Base-by-base conservation (phyloP, 92 coral and sea anemone species). In the Umimayanthus kanabou region DNA sequence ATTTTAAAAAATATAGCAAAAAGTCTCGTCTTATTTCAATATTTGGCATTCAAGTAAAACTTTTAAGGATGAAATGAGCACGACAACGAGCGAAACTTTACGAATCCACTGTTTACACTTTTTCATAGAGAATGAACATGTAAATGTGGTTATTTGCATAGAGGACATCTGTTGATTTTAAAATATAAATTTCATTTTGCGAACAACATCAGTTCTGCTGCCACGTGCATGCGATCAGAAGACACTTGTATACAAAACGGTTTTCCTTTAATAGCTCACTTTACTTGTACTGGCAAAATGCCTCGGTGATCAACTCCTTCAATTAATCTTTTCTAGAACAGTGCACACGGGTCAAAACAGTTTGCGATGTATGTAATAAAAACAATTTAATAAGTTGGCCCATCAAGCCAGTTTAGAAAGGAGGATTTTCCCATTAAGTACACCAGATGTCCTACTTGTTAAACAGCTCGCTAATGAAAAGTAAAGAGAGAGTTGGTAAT, bases 371-470 rank as follows among this genome's bases (percentile, higher is more conserved):
- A 61, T 61, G 69, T 22, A 25, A 61, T 80, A 25, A 80, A 79
- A 80, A 57, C 22, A 30, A 28, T n/a, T 58, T 53, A 30, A 80
- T 53, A 33, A 39, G 18, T 30, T 55, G 22, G 11, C 25, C 57
- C 57, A 80, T 80, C 33, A 57, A 79, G 55, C 69, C 11, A 39
- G 58, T 80, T 80, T 57, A 25, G 16, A 23, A 45, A 78, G 20
- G 11, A 49, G 25, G 65, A 78, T 64, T 80, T 30, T 6, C 20
- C 70, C 49, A 80, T 80, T 80, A 55, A 80, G 84, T 7, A 2
- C 28, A 25, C 84, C 84, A 80, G 33, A 77, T 77, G 81, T 77
- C 64, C 5, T 43, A 50, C 20, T 76, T 77, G 81, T 77, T 77
- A 77, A 77, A 77, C 81, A 77, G 15, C 81, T 47, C 25, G 39